Base-by-base conservation (phyloP, 2,113 vertebrate genomes). In the Otus sunia region DNA sequence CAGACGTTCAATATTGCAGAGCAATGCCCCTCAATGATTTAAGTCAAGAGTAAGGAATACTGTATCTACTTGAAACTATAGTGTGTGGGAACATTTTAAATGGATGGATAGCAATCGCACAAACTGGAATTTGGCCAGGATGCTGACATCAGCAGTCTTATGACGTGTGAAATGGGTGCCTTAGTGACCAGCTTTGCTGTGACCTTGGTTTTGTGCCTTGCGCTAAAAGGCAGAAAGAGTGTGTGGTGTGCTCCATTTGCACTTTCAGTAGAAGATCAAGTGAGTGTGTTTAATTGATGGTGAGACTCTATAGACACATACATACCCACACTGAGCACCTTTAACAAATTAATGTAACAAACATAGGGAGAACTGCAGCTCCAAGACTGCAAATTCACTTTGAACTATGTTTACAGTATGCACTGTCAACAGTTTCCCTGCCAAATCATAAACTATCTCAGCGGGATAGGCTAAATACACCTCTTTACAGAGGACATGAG, bases 391-490 rank as follows among this genome's bases (percentile, higher is more conserved):
- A 63, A 52, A 41, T 93, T 78, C 50, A 39, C 71, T 96, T 86
- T 96, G 80, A 97, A 95, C 89, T 91, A 12, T 66, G 77, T 59
- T 60, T 92, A 79, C 77, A 49, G 55, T 92, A 25, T 3, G 5
- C 43, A 82, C 72, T 89, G 76, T 94, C 91, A 87, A 78, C 76
- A 89, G 72, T 92, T 96, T 96, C 90, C 58, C 66, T 85, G 84
- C 82, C 84, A 94, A 74, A 37, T 76, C 53, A 63, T 96, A 94
- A 97, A 96, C 88, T 88, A 56, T 92, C 74, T 93, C 63, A 47
- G 50, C 1, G 0, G 52, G 52, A 36, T 69, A 73, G 73, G 94
- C 92, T 92, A 96, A 97, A 67, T 83, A 96, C 56, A 88, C 49
- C 84, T 95, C 66, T 94, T 93, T 45, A 89, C 58, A 13, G 58